Evolutionary conservation across 2,888 invertebrate genomes (phyloP), one percentile per base, ranked within the genome.

Genomic region (Platerodrilus igneus): DNA sequence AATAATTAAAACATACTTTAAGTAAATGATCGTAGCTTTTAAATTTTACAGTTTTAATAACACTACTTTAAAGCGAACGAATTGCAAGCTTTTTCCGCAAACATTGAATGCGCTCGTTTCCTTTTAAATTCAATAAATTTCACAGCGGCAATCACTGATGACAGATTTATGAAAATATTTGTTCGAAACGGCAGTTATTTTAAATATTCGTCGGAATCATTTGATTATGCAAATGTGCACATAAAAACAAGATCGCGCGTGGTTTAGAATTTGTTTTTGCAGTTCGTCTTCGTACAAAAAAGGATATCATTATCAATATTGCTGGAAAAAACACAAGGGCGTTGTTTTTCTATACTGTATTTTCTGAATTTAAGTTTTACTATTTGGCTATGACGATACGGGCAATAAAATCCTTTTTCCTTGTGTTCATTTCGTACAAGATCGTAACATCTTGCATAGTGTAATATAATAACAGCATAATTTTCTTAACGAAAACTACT

Each of bases 131-230:
- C 35, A 38, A 50, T 49, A 50, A 50, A 50, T 52, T 47, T 37
- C 37, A 25, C 16, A 41, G 41, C 50, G 51, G 66, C 67, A 68
- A 68, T 68, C 67, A 65, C 63, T 63, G 62, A 60, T 68, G 68
- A 67, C 67, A 68, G 68, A 68, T 68, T 68, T 68, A 68, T 68
- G 68, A 68, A 68, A 68, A 68, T 68, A 68, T 68, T 68, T 67
- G 67, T 66, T 62, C 57, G 64, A 53, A 63, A 62, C 63, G 67
- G 64, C 64, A 63, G 67, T 67, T 67, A 65, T 67, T 67, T 67
- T 66, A 68, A 68, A 68, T 67, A 68, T 68, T 67, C 66, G 58
- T 53, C 59, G 63, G 56, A 58, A 62, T 67, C 66, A 68, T 68
- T 67, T 62, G 67, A 68, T 68, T 68, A 68, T 68, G 67, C 65